Conservation (phyloP, 2,888 invertebrate species). For the Neoitamus cyanurus region DNA sequence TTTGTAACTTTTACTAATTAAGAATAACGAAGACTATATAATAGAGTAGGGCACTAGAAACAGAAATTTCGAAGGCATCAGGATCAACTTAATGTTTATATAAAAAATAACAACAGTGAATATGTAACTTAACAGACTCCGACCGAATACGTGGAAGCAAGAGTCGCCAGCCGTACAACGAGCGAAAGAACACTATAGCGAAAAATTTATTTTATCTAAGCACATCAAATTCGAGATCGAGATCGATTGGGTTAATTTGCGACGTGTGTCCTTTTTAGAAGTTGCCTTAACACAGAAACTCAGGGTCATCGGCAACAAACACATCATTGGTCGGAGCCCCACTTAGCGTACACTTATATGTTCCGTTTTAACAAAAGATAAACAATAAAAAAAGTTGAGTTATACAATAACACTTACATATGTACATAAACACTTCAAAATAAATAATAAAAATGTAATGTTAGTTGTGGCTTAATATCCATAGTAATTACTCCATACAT, state of each 20-base stretch:
- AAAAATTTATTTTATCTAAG: not conserved
- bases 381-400: conserved; percentile 40
- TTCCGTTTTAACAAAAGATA: conserved; percentile 19
- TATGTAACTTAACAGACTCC: conserved; percentile 8
- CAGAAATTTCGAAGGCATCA: conserved; percentile 38
- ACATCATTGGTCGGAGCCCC: conserved; percentile 4
- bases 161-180: not conserved
- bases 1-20: conserved; percentile 37
- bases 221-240: conserved; percentile 7
- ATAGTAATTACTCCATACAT: conserved; percentile 26
- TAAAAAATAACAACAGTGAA: conserved; percentile 32
- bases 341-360: conserved; percentile 18
- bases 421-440: conserved; percentile 37
- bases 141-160: conserved; percentile 21
- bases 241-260: not conserved
- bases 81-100: conserved; percentile 35
- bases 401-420: conserved; percentile 33
- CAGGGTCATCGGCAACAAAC: not conserved
- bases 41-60: conserved; percentile 38
- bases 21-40: conserved; percentile 40
- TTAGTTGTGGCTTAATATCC: conserved; percentile 28
- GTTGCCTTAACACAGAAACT: not conserved
- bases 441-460: conserved; percentile 43
- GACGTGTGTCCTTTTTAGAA: not conserved
- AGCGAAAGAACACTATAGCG: not conserved